These are phyloP conservation scores for Cephus spinipes DNA, from an alignment of 2,888 invertebrate species.

Conservation along the genomic window DNA sequence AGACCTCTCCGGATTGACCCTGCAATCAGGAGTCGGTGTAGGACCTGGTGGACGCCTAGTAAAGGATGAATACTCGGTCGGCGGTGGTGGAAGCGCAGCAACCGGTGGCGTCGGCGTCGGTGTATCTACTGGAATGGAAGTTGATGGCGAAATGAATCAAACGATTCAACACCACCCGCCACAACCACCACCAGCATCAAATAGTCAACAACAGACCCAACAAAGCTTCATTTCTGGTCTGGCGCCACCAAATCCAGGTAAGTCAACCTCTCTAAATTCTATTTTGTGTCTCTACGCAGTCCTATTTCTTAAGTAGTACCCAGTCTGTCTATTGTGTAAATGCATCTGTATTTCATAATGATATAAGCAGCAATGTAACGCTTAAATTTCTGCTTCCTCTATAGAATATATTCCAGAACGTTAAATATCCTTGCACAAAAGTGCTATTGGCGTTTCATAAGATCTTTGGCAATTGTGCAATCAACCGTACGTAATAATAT, in stretches of 20 bases:
- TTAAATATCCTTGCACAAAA: neutral
- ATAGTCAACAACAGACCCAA: slow-evolving; percentile 66
- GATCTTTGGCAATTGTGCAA: neutral
- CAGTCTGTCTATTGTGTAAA: neutral
- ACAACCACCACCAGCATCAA: slow-evolving; percentile 63
- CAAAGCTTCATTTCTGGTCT: slow-evolving; percentile 58
- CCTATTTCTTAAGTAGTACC: slow-evolving; percentile 1
- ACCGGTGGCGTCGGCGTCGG: slow-evolving; percentile 65
- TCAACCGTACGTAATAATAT: neutral
- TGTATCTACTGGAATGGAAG: slow-evolving; percentile 70
- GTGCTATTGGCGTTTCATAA: neutral
- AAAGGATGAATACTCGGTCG: slow-evolving; percentile 93
- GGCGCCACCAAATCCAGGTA: slow-evolving; percentile 56
- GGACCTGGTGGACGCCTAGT: slow-evolving; percentile 80
- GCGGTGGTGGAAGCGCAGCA: slow-evolving; percentile 69
- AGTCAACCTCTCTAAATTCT: slow-evolving; percentile 18
- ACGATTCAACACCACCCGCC: slow-evolving; percentile 80
- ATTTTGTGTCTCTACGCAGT: neutral
- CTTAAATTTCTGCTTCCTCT: neutral
- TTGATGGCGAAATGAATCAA: slow-evolving; percentile 73
- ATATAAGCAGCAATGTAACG: neutral
- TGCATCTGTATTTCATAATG: neutral
- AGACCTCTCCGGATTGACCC: slow-evolving; percentile 92
- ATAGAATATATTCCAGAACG: neutral
- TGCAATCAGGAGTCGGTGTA: slow-evolving; percentile 77